A percentile compares a stretch with the other conserved stretches of the same genome.
Evolutionary conservation across 1,140 invertebrate genomes (phyloP).

Genomic region (Psix sp.): DNA sequence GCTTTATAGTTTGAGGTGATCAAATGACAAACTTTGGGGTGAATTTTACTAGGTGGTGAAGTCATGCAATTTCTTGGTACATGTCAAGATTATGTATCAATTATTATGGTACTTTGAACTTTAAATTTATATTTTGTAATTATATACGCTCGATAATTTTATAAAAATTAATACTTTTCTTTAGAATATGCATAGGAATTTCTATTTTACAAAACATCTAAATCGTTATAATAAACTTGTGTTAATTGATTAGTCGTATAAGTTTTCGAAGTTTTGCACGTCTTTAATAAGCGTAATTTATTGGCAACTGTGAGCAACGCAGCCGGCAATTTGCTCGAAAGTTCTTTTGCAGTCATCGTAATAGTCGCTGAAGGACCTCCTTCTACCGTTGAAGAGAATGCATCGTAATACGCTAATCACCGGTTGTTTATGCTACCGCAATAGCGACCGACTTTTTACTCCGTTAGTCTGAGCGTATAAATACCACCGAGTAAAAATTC

Average conservation of each 20-base stretch:
- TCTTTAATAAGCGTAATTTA: slow-evolving; percentile 56
- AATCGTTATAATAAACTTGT: no score
- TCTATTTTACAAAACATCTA: no score
- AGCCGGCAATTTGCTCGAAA: slow-evolving; percentile 46
- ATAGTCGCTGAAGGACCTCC: slow-evolving; percentile 47
- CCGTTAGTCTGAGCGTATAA: slow-evolving; percentile 9
- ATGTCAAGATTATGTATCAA: no score
- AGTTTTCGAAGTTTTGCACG: slow-evolving; percentile 44
- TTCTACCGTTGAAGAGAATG: slow-evolving; percentile 50
- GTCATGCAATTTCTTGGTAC: slow-evolving; percentile 54
- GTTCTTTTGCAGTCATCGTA: slow-evolving; percentile 52
- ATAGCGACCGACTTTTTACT: slow-evolving; percentile 36
- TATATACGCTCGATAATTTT: neutral
- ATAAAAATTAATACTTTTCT: no score
- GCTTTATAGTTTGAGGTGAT: slow-evolving; percentile 65
- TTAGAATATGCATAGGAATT: neutral
- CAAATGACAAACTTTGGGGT: slow-evolving; percentile 67
- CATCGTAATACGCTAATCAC: slow-evolving; percentile 59
- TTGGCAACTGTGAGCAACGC: slow-evolving; percentile 36
- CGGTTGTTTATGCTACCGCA: slow-evolving; percentile 60
- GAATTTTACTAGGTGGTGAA: slow-evolving; percentile 68
- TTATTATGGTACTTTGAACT: no score
- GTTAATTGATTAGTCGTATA: slow-evolving; percentile 40
- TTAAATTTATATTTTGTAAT: no score
- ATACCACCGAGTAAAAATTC: slow-evolving; percentile 7